Evolutionary conservation across 2,888 invertebrate genomes (phyloP).

Genomic region (Gryllus longicercus): DNA sequence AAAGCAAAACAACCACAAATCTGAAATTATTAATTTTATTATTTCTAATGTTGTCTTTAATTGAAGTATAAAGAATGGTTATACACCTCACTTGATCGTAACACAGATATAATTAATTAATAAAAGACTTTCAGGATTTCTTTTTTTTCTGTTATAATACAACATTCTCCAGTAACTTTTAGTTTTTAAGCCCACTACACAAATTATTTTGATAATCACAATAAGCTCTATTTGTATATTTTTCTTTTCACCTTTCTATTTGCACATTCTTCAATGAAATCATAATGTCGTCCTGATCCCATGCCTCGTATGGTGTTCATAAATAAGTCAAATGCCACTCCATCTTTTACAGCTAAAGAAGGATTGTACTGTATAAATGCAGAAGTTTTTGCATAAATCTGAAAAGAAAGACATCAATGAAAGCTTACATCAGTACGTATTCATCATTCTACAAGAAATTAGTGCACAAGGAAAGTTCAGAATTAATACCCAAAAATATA

Average conservation of each 20-base stretch:
- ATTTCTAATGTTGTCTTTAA: no score
- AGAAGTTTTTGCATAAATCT: slow-evolving; percentile 27
- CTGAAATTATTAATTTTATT: slow-evolving; percentile 42
- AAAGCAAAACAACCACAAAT: slow-evolving; percentile 74
- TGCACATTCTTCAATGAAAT: slow-evolving; percentile 44
- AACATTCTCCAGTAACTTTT: no score
- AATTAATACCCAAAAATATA: no score
- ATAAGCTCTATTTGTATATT: background rate
- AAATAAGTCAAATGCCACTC: slow-evolving; percentile 50
- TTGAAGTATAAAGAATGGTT: no score
- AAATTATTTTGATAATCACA: no score
- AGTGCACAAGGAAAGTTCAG: no score
- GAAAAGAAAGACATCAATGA: slow-evolving; percentile 24
- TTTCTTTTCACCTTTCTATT: slow-evolving; percentile 44
- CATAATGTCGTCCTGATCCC: slow-evolving; percentile 51
- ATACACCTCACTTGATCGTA: no score
- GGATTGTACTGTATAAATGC: slow-evolving; percentile 45
- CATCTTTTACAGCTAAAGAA: slow-evolving; percentile 45
- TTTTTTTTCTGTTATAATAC: no score
- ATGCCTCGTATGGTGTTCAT: slow-evolving; percentile 48
- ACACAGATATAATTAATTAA: no score
- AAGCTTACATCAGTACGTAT: background rate
- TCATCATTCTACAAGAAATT: background rate
- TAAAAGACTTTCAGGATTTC: no score
- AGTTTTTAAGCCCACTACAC: no score